A percentile compares a stretch with the other conserved stretches of the same genome.
Conservation (phyloP, 1,140 invertebrate species). For the Aphelinus certus region DNA sequence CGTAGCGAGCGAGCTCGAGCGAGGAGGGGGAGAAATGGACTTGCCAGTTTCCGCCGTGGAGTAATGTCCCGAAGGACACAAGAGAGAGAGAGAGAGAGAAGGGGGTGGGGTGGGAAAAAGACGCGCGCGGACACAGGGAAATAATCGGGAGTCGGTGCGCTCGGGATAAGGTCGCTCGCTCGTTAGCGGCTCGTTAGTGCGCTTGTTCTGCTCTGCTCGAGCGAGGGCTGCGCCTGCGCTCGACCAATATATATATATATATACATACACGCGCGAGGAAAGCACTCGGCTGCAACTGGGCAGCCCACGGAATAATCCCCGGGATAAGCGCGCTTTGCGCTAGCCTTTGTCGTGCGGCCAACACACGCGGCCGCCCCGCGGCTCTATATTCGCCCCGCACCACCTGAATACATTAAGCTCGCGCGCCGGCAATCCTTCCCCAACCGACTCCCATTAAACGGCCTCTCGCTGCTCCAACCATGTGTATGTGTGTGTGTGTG, state of each 20-base stretch:
- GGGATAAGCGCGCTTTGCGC: conserved; percentile 15
- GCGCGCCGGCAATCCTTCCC: too few relatives aligned
- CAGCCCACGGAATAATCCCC: conserved; percentile 18
- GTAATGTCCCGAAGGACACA: conserved; percentile 24
- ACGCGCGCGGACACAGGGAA: not conserved
- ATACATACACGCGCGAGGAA: too few relatives aligned
- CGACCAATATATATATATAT: too few relatives aligned
- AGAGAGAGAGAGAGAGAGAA: too few relatives aligned
- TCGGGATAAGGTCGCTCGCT: conserved; percentile 33
- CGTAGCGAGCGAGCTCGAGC: too few relatives aligned
- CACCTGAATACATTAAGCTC: conserved; percentile 6
- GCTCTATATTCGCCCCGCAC: not conserved
- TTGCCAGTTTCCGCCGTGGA: conserved; percentile 7
- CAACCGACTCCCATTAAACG: too few relatives aligned
- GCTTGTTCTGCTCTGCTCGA: not conserved
- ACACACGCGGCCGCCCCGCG: not conserved
- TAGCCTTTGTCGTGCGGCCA: conserved; percentile 12
- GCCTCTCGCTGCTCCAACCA: too few relatives aligned
- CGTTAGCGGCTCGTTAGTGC: conserved; percentile 39
- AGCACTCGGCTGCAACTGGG: not conserved
- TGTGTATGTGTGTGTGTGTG: too few relatives aligned
- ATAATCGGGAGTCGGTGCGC: conserved; percentile 9
- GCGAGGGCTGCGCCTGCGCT: too few relatives aligned
- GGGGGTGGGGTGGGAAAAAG: too few relatives aligned
- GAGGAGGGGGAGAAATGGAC: conserved; percentile 2